Percentiles rank a stretch among this genome's conserved stretches.
These are phyloP conservation scores for Zosterops pallidus DNA, from an alignment of 2,113 vertebrate species.

Conservation along the genomic window DNA sequence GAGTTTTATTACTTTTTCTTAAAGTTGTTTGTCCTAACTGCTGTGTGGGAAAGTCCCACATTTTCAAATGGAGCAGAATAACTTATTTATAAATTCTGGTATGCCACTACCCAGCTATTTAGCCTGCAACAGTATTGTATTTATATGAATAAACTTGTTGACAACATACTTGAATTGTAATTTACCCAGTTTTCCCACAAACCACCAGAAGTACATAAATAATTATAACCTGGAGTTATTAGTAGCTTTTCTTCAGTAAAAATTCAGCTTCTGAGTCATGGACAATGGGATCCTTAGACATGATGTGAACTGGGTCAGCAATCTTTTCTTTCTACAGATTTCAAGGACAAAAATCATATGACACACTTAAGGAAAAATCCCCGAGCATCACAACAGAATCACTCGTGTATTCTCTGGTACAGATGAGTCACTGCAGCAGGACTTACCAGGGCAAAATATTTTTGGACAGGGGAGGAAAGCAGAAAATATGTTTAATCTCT, in stretches of 20 bases:
- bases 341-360: not conserved
- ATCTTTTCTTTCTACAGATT: not conserved
- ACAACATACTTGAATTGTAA: not conserved
- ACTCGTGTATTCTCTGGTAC: not conserved
- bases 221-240: not conserved
- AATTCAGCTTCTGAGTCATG: not conserved
- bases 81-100: not conserved
- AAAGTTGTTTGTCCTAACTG: not conserved
- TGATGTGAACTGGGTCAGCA: not conserved
- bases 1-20: not conserved
- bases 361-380: not conserved
- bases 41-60: not conserved
- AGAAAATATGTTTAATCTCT: not conserved
- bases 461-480: not conserved
- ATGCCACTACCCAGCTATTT: not conserved
- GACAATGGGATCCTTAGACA: not conserved
- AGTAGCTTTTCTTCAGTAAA: not conserved
- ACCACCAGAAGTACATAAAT: not conserved
- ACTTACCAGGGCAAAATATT: not conserved
- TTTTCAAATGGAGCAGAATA: not conserved
- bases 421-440: not conserved
- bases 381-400: accelerated
- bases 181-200: not conserved
- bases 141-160: not conserved
- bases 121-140: not conserved